Percentiles rank a stretch among this genome's conserved stretches.
Evolutionary conservation across 2,797 vertebrate genomes (phyloP).

Genomic region (Acipenser oxyrinchus): DNA sequence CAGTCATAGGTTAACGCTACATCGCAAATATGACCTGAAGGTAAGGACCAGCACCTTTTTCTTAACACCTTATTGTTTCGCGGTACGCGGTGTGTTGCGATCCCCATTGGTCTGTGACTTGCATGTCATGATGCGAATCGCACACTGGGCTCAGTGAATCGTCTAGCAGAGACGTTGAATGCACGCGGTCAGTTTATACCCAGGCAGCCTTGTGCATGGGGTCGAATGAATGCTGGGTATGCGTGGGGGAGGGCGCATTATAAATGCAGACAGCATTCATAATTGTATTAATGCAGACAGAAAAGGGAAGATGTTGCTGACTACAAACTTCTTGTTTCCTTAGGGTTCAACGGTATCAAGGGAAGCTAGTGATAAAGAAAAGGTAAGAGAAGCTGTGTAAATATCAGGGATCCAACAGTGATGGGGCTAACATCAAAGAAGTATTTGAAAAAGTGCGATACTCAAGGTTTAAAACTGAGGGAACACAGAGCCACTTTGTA

Average conservation of each 20-base stretch:
- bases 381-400: slow-evolving; percentile 50
- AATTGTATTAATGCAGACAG: slow-evolving; percentile 3
- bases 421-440: background rate
- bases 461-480: background rate
- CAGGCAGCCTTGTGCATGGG: too few relatives aligned
- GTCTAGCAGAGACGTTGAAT: too few relatives aligned
- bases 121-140: too few relatives aligned
- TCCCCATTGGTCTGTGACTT: too few relatives aligned
- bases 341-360: slow-evolving; percentile 88
- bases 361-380: slow-evolving; percentile 92
- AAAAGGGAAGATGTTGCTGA: too few relatives aligned
- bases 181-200: too few relatives aligned
- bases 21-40: slow-evolving; percentile 91
- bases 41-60: slow-evolving; percentile 39
- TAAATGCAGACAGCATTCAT: too few relatives aligned
- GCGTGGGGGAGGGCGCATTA: too few relatives aligned
- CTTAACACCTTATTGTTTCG: too few relatives aligned
- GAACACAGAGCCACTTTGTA: too few relatives aligned
- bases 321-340: slow-evolving; percentile 18
- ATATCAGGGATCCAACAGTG: background rate
- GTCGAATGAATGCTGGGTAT: background rate
- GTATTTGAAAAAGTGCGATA: background rate
- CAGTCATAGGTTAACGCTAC: slow-evolving; percentile 82
- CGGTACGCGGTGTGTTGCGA: too few relatives aligned
- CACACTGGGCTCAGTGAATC: too few relatives aligned